These are phyloP conservation scores for Acronicta aceris DNA, from an alignment of 2,888 invertebrate species.

Conservation along the genomic window DNA sequence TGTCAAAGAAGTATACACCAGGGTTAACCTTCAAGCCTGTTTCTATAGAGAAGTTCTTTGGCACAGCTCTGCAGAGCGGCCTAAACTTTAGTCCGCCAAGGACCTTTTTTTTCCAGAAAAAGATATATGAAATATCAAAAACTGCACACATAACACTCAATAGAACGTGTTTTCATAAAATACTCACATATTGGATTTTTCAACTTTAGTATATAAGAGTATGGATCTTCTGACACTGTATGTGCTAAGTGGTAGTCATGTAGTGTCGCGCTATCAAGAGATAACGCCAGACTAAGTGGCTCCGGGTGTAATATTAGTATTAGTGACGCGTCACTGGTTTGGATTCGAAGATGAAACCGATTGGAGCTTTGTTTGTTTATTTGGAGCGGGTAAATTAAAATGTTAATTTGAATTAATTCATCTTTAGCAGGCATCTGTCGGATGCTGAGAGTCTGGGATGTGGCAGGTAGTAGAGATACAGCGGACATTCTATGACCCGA, in stretches of 20 bases:
- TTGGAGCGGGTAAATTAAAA: conserved; percentile 7
- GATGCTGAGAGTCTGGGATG: background rate
- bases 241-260: too few species aligned
- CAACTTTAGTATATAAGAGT: too few species aligned
- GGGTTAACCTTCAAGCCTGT: too few species aligned
- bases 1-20: too few species aligned
- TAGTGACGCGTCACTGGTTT: conserved; percentile 34
- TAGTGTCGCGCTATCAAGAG: conserved; percentile 24
- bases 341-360: conserved; percentile 28
- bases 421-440: background rate
- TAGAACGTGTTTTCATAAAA: too few species aligned
- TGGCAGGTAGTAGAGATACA: background rate
- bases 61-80: too few species aligned
- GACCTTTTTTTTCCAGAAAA: too few species aligned
- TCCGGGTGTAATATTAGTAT: conserved; percentile 47
- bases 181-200: too few species aligned
- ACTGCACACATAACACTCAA: too few species aligned
- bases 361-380: conserved; percentile 21
- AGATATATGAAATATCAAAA: too few species aligned
- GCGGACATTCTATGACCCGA: background rate
- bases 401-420: background rate
- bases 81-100: too few species aligned
- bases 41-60: too few species aligned
- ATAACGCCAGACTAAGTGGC: conserved; percentile 50
- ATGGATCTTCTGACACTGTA: conserved; percentile 13